Percentiles rank a stretch among this genome's conserved stretches.
These are phyloP conservation scores for Meteorus colon DNA, from an alignment of 2,888 invertebrate species.

Conservation along the genomic window DNA sequence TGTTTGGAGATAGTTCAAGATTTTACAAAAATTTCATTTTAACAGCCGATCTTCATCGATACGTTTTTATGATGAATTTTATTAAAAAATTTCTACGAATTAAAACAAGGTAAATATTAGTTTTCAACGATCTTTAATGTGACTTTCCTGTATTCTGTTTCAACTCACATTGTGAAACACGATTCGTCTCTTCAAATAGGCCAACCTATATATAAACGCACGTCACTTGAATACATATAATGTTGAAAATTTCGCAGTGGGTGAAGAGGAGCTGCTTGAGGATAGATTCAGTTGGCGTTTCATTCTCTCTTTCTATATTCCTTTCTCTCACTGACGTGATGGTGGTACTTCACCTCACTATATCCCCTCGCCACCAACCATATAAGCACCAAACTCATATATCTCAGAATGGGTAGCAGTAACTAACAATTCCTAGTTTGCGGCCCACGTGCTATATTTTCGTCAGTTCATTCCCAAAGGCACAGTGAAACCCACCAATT, in stretches of 20 bases:
- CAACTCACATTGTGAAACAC: no score
- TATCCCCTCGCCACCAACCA: conserved; percentile 37
- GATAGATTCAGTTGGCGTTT: conserved; percentile 39
- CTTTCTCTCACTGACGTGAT: neutral
- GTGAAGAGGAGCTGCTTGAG: conserved; percentile 41
- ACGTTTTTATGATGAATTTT: no score
- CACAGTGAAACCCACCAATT: conserved; percentile 66
- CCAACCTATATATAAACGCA: no score
- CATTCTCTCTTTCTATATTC: conserved; percentile 25
- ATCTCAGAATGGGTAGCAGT: conserved; percentile 65
- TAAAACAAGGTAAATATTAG: no score
- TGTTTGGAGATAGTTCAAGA: no score
- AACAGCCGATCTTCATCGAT: no score
- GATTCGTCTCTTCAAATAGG: no score
- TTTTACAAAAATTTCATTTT: no score
- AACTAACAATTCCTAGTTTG: conserved; percentile 71
- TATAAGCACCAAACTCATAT: conserved; percentile 60
- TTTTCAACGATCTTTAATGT: no score
- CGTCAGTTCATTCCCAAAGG: conserved; percentile 68
- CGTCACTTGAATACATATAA: no score
- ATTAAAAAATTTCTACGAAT: no score
- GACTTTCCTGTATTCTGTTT: no score
- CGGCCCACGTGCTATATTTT: conserved; percentile 69
- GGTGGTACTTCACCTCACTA: conserved; percentile 34
- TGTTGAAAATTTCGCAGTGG: neutral